Evolutionary conservation across 2,113 vertebrate genomes (phyloP).

Genomic region (Perccottus glenii): DNA sequence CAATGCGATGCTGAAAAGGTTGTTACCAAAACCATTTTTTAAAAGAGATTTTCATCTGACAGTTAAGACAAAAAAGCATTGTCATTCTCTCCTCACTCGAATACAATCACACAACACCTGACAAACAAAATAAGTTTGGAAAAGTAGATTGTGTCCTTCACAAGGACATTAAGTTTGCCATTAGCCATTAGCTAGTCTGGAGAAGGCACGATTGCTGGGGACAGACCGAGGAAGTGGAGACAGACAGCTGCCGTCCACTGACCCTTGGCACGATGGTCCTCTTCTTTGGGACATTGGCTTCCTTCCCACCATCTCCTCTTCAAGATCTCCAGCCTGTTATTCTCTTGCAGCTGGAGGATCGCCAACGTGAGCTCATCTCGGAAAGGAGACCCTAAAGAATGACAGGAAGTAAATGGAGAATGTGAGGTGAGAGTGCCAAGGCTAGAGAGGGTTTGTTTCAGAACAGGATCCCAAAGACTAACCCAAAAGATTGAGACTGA

Average conservation of each 20-base stretch:
- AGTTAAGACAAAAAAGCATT: constrained; percentile 19
- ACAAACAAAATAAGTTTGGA: constrained; percentile 59
- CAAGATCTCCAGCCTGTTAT: constrained; percentile 91
- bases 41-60: constrained; percentile 20
- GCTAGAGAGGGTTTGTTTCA: constrained; percentile 20
- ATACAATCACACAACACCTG: constrained; percentile 57
- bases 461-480: constrained; percentile 3
- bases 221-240: constrained; percentile 43
- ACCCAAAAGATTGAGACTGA: constrained; percentile 6
- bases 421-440: constrained; percentile 6
- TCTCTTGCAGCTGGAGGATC: constrained; percentile 93
- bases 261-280: constrained; percentile 93
- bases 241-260: constrained; percentile 53
- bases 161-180: constrained; percentile 59
- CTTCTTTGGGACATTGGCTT: constrained; percentile 91
- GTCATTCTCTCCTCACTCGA: constrained; percentile 19
- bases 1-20: constrained; percentile 28
- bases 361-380: constrained; percentile 92
- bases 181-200: constrained; percentile 61
- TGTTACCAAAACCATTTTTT: constrained; percentile 20
- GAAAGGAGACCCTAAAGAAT: constrained; percentile 85
- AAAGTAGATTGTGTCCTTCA: constrained; percentile 56
- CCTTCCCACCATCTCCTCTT: constrained; percentile 96
- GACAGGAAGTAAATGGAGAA: constrained; percentile 25
- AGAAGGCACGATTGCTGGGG: constrained; percentile 53